A percentile compares a stretch with the other conserved stretches of the same genome.
Evolutionary conservation across 2,888 invertebrate genomes (phyloP).

Genomic region (Tinea pellionella): DNA sequence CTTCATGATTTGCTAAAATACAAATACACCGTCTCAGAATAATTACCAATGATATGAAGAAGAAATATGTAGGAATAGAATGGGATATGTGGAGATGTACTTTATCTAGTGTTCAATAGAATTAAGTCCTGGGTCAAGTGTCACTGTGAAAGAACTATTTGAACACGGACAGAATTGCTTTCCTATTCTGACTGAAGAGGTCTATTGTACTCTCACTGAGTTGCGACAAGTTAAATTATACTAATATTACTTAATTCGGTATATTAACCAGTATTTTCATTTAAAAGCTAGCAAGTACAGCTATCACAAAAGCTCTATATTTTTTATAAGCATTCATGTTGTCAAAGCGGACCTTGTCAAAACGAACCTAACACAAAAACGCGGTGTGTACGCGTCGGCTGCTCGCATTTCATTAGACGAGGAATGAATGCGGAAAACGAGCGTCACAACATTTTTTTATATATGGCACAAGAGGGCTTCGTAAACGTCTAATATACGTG

Average conservation of each 20-base stretch:
- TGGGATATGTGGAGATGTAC: slow-evolving; percentile 17
- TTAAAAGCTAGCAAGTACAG: neutral
- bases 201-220: neutral
- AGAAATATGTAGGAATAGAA: neutral
- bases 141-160: slow-evolving; percentile 40
- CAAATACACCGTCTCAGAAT: neutral
- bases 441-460: slow-evolving; percentile 28
- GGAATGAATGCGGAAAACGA: slow-evolving; percentile 50
- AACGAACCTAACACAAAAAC: slow-evolving; percentile 46
- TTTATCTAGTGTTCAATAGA: slow-evolving; percentile 18
- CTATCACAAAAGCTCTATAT: neutral
- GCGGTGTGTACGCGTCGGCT: slow-evolving; percentile 36
- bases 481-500: slow-evolving; percentile 29
- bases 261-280: neutral
- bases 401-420: slow-evolving; percentile 53
- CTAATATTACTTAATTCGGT: neutral
- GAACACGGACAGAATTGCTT: slow-evolving; percentile 22
- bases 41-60: neutral
- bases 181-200: neutral
- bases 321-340: neutral
- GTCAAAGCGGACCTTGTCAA: slow-evolving; percentile 27
- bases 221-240: neutral
- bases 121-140: slow-evolving; percentile 43
- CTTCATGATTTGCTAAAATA: neutral
- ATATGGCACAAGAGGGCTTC: slow-evolving; percentile 28